These are phyloP conservation scores for Molothrus ater DNA, from an alignment of 2,797 vertebrate species.

Conservation along the genomic window DNA sequence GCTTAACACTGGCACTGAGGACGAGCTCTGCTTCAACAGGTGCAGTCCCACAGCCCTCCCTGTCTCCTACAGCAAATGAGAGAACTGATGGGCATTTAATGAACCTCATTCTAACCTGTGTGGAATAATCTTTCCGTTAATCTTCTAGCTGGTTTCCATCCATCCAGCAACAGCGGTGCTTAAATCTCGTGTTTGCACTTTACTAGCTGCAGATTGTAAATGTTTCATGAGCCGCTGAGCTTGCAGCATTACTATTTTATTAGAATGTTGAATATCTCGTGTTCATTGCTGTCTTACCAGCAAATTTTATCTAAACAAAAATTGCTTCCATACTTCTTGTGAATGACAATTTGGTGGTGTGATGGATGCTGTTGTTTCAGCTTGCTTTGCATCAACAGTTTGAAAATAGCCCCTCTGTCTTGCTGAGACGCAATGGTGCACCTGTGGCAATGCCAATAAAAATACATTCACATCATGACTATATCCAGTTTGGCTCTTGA, in stretches of 20 bases:
- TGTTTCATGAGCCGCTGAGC: slow-evolving; percentile 81
- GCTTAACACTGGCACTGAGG: neutral
- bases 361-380: slow-evolving; percentile 25
- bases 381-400: slow-evolving; percentile 35
- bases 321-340: slow-evolving; percentile 56
- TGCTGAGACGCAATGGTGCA: neutral
- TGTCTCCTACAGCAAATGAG: slow-evolving; percentile 26
- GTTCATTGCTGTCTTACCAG: slow-evolving; percentile 68
- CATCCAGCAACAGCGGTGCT: slow-evolving; percentile 59
- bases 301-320: slow-evolving; percentile 68
- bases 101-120: slow-evolving; percentile 66
- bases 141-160: slow-evolving; percentile 63
- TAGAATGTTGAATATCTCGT: slow-evolving; percentile 72
- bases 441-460: slow-evolving; percentile 17
- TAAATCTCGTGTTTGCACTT: slow-evolving; percentile 78
- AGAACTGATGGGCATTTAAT: slow-evolving; percentile 62
- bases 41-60: slow-evolving; percentile 7
- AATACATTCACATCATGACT: neutral
- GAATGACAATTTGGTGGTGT: slow-evolving; percentile 54
- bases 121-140: slow-evolving; percentile 69
- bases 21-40: slow-evolving; percentile 48
- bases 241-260: slow-evolving; percentile 83
- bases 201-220: slow-evolving; percentile 77
- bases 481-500: neutral
- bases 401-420: slow-evolving; percentile 43